Percentiles rank a stretch among this genome's conserved stretches.
Evolutionary conservation across 1,140 invertebrate genomes (phyloP).

Genomic region (Tenebrio molitor): DNA sequence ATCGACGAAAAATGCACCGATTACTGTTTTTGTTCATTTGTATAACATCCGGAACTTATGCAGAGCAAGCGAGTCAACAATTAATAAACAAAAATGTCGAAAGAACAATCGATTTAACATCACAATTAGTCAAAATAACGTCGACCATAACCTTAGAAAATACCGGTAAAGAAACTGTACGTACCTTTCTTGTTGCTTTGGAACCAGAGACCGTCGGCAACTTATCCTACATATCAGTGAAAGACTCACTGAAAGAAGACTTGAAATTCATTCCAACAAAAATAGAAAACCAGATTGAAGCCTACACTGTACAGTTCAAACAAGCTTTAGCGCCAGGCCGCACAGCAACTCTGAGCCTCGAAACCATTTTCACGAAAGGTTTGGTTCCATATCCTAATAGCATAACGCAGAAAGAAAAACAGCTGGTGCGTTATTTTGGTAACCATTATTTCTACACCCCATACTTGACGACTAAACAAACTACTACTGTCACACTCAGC

Average conservation of each 20-base stretch:
- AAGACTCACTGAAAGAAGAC: slow-evolving; percentile 75
- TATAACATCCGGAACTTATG: slow-evolving; percentile 33
- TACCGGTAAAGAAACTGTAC: slow-evolving; percentile 77
- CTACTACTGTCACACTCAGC: slow-evolving; percentile 69
- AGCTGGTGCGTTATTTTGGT: slow-evolving; percentile 89
- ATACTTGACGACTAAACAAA: slow-evolving; percentile 85
- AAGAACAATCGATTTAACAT: slow-evolving; percentile 86
- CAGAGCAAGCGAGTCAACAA: slow-evolving; percentile 52
- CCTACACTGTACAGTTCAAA: slow-evolving; percentile 74
- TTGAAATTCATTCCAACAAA: slow-evolving; percentile 73
- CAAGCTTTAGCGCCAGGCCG: slow-evolving; percentile 73
- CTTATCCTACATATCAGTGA: slow-evolving; percentile 82
- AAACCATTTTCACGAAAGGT: slow-evolving; percentile 82
- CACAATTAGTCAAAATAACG: slow-evolving; percentile 89
- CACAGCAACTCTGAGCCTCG: slow-evolving; percentile 76
- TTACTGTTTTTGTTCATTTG: slow-evolving; percentile 42
- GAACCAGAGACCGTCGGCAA: slow-evolving; percentile 75
- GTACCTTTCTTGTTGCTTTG: slow-evolving; percentile 79
- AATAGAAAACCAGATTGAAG: slow-evolving; percentile 69
- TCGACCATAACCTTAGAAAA: slow-evolving; percentile 88
- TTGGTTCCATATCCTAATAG: slow-evolving; percentile 86
- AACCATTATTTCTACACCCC: slow-evolving; percentile 89
- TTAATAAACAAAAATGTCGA: slow-evolving; percentile 87
- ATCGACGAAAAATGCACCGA: slow-evolving; percentile 52
- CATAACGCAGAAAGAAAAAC: slow-evolving; percentile 94